Conservation (phyloP, 2,113 vertebrate genomes). For the Pteruthius melanotis region DNA sequence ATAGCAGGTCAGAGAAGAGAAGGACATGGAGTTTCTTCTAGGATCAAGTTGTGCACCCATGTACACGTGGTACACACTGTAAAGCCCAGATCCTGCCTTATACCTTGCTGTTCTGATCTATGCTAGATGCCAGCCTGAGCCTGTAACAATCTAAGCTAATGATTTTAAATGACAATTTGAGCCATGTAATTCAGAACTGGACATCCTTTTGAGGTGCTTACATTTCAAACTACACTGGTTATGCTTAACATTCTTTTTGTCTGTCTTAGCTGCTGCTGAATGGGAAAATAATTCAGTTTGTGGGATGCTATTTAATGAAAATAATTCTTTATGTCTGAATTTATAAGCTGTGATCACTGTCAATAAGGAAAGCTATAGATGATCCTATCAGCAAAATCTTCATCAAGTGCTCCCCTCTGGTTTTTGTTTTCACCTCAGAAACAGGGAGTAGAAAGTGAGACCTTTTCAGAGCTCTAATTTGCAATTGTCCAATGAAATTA, state of each 20-base stretch:
- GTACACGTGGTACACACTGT: neutral
- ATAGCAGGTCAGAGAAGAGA: neutral
- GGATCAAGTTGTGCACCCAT: fast-evolving
- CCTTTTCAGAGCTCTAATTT: neutral
- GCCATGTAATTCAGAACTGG: neutral
- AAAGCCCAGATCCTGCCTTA: neutral
- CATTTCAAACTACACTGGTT: neutral
- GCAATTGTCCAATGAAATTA: neutral
- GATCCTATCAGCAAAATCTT: neutral
- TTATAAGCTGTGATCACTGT: neutral
- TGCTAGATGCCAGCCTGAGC: neutral
- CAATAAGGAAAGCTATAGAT: neutral
- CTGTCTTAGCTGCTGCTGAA: neutral
- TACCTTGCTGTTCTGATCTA: neutral
- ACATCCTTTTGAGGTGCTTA: neutral
- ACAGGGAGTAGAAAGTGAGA: neutral
- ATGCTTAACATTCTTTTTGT: neutral
- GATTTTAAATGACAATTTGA: neutral
- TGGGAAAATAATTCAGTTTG: neutral
- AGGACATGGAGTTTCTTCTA: neutral
- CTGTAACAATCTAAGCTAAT: neutral
- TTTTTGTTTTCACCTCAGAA: neutral
- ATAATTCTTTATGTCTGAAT: neutral
- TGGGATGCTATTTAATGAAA: neutral
- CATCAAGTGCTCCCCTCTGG: neutral